phyloP scores from a whole-genome alignment of 2,888 invertebrate genomes.

The Galeruca laticollis region DNA sequence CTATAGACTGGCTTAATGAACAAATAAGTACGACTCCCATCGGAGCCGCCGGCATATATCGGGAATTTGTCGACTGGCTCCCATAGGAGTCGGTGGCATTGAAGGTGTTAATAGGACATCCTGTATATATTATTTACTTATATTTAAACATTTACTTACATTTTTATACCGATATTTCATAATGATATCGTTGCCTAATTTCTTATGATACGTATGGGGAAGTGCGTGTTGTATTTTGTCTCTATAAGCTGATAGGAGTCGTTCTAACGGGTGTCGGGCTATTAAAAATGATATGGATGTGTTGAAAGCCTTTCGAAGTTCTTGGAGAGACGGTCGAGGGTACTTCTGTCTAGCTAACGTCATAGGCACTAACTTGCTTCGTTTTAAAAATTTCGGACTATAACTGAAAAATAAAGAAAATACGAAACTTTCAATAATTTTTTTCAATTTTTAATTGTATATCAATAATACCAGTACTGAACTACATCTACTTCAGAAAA shows the following conservation, averaged over 20 bases:
- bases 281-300: conserved; percentile 83
- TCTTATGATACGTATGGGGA: conserved; percentile 85
- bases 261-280: conserved; percentile 84
- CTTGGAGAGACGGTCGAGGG: conserved; percentile 79
- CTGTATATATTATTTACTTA: too few species aligned
- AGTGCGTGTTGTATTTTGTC: conserved; percentile 87
- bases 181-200: conserved; percentile 82
- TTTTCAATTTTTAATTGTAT: too few species aligned
- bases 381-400: conserved; percentile 80
- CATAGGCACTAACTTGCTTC: conserved; percentile 82
- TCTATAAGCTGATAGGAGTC: conserved; percentile 84
- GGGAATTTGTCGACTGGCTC: too few species aligned
- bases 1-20: too few species aligned
- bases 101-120: too few species aligned
- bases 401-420: conserved; percentile 68
- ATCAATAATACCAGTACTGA: too few species aligned
- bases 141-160: conserved; percentile 15
- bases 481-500: too few species aligned
- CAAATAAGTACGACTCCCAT: too few species aligned
- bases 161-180: conserved; percentile 74
- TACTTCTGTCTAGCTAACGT: conserved; percentile 84
- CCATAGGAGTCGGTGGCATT: too few species aligned
- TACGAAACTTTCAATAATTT: too few species aligned
- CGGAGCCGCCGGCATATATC: too few species aligned
- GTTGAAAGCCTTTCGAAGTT: conserved; percentile 79